Conservation (phyloP, 2,113 vertebrate species). For the Chascanopsetta lugubris region DNA sequence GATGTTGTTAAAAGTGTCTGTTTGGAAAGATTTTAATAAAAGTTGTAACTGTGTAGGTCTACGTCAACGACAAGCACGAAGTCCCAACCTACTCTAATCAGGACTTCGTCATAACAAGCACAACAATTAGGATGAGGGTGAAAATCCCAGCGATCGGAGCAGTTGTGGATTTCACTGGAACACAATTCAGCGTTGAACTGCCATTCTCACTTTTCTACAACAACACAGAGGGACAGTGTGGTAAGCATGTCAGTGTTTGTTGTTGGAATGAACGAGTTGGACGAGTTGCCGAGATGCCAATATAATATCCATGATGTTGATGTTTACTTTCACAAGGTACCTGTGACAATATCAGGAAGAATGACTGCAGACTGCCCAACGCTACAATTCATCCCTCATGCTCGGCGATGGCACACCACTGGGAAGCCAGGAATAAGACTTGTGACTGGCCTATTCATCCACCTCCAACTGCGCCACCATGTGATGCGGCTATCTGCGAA, state of each 20-base stretch:
- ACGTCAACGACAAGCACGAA: constrained; percentile 75
- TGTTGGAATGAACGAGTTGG: background rate
- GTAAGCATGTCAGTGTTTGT: constrained; percentile 76
- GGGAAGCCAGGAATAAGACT: constrained; percentile 69
- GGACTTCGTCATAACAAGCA: constrained; percentile 80
- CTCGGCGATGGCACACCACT: constrained; percentile 80
- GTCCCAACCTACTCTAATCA: constrained; percentile 78
- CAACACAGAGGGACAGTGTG: constrained; percentile 95
- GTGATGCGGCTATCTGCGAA: constrained; percentile 73
- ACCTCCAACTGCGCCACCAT: background rate
- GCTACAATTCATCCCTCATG: constrained; percentile 76
- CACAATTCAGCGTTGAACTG: constrained; percentile 83
- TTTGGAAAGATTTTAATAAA: background rate
- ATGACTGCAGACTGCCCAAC: constrained; percentile 85
- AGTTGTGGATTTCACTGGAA: constrained; percentile 82
- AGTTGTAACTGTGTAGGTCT: constrained; percentile 77
- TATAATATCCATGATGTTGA: background rate
- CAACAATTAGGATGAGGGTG: constrained; percentile 82
- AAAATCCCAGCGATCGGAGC: constrained; percentile 80
- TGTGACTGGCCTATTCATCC: constrained; percentile 47
- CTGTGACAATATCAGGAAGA: constrained; percentile 84
- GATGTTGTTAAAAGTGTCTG: background rate
- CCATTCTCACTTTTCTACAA: constrained; percentile 84
- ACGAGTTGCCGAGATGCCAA: background rate
- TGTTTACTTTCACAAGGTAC: constrained; percentile 72